Conservation (phyloP, 2,888 invertebrate species). For the Pristionchus mayeri region DNA sequence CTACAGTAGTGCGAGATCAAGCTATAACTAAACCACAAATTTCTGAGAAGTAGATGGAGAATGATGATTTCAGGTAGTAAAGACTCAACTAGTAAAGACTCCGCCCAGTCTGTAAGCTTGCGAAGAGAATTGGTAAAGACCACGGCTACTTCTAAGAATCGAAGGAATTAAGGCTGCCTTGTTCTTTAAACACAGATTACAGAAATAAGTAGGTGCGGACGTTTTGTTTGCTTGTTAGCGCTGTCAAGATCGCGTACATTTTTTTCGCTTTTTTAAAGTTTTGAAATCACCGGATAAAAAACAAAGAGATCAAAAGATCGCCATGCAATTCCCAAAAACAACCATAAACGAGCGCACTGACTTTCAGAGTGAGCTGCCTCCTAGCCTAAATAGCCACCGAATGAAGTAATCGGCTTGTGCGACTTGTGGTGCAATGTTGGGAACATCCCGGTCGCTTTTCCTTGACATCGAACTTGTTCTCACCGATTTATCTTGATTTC, state of each 20-base stretch:
- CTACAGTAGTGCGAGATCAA: conserved; percentile 1
- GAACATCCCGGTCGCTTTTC: not conserved
- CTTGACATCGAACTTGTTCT: too few relatives aligned
- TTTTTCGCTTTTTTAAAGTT: not conserved
- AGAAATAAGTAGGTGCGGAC: not conserved
- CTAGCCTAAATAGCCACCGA: not conserved
- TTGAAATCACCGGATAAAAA: not conserved
- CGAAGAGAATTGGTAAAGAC: not conserved
- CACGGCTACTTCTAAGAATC: too few relatives aligned
- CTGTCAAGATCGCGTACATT: too few relatives aligned
- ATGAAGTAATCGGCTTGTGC: not conserved
- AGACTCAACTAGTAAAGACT: not conserved
- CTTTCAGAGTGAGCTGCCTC: not conserved
- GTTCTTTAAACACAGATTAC: not conserved
- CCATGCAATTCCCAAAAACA: too few relatives aligned
- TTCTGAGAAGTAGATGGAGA: not conserved
- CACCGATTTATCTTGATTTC: not conserved
- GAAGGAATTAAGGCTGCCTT: too few relatives aligned
- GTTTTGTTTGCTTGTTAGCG: not conserved
- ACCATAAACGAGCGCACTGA: not conserved
- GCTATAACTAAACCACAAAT: not conserved
- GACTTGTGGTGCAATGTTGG: not conserved
- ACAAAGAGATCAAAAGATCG: not conserved
- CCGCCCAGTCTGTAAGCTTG: not conserved
- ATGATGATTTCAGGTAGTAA: not conserved